Base-by-base conservation (phyloP, 2,113 vertebrate species). In the Hippocampus abdominalis region DNA sequence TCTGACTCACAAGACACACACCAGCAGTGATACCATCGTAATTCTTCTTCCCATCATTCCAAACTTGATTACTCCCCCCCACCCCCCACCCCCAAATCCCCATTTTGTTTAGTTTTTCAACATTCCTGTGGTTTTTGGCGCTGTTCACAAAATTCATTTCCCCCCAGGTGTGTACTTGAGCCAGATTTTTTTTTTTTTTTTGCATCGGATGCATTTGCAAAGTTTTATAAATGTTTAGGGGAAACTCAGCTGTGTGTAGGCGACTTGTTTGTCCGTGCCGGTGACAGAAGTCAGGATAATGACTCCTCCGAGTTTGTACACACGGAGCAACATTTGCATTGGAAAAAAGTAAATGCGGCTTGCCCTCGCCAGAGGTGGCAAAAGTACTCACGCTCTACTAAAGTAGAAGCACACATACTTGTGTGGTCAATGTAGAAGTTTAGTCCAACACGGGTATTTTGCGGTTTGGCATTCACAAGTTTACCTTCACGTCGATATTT, bases 181-280 rank as follows among this genome's bases (percentile, higher is more conserved):
- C 27, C 57, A 60, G 27, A 60, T 60, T 59, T 15, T 7, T 59
- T 57, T 16, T 6, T 21, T 48, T 74, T 71, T 78, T 81, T 78
- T 73, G 74, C 65, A 69, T 78, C 82, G 79, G 68, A 72, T n/a
- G 5, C 69, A 36, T 66, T 69, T 66, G 64, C 80, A 74, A 79
- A 79, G 49, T 74, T 81, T 71, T 78, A 23, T 77, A 76, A 78
- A 81, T 90, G 84, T 90, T 87, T 86, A n/a, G 71, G 62, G 72
- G 79, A 77, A 70, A 75, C 27, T 66, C 77, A 71, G 80, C 63
- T 60, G 29, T 63, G 69, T 61, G 74, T 66, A 48, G 81, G 81
- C 75, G 70, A 60, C 27, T 32, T 76, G 79, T 89, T 83, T 87
- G 74, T 81, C 67, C 18, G 65, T 66, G 74, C 72, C 64, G 48